A percentile compares a stretch with the other conserved stretches of the same genome.
Evolutionary conservation across 2,888 invertebrate genomes (phyloP).

Genomic region (Craniophora ligustri): DNA sequence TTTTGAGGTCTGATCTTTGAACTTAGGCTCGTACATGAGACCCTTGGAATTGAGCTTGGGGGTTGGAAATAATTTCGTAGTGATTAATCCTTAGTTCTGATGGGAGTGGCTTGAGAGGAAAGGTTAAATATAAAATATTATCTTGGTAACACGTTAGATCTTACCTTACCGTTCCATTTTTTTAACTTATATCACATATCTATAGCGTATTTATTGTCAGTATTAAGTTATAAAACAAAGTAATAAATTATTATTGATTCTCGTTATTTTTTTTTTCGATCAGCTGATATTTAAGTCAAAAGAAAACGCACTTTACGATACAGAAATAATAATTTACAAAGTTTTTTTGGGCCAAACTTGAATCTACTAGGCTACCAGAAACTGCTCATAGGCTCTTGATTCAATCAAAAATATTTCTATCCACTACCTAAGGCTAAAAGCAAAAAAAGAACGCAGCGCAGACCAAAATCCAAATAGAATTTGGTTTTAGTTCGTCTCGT

Average conservation of each 20-base stretch:
- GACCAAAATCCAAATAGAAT: slow-evolving; percentile 47
- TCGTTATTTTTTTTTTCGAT: no score
- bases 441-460: slow-evolving; percentile 19
- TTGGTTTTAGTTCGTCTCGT: slow-evolving; percentile 68
- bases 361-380: neutral
- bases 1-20: slow-evolving; percentile 51
- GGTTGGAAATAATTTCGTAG: slow-evolving; percentile 43
- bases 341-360: no score
- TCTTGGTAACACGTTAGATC: slow-evolving; percentile 7
- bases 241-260: no score
- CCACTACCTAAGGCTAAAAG: slow-evolving; percentile 20
- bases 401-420: slow-evolving; percentile 27
- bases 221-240: no score
- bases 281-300: no score
- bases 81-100: slow-evolving; percentile 45
- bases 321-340: no score
- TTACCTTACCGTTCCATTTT: neutral
- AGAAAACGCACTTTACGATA: no score
- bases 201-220: no score
- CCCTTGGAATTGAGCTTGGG: slow-evolving; percentile 33
- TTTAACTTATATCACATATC: no score
- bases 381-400: slow-evolving; percentile 5
- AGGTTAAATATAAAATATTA: slow-evolving; percentile 11
- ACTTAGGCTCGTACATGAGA: slow-evolving; percentile 39
- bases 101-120: slow-evolving; percentile 19